Evolutionary conservation across 2,113 vertebrate genomes (phyloP), one percentile per base, ranked within the genome.

Genomic region (Notarius lentiginosus): DNA sequence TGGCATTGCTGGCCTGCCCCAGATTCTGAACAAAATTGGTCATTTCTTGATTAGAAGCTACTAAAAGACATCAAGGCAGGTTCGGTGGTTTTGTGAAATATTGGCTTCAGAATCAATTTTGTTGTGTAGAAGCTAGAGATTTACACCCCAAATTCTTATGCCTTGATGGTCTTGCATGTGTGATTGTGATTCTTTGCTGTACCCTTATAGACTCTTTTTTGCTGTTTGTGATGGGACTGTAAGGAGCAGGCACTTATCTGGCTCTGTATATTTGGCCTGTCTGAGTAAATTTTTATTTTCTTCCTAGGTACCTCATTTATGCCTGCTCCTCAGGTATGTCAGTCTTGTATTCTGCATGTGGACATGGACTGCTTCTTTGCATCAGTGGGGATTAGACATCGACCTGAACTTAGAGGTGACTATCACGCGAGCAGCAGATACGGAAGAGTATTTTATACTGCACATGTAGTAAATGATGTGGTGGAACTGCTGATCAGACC

Each of bases 361-460:
- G 98, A 99, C 95, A 99, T 99, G 98, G 98, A 99, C 94, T 99
- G 98, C 94, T 99, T 99, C 94, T 99, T 99, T 95, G 98, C 98
- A 65, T 99, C 98, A 86, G 98, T 99, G 88, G 98, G 97, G 92
- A 97, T 99, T 91, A 95, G 97, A 93, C 95, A 98, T 92, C 95
- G 95, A 90, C 97, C 97, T 76, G 97, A 99, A 88, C 96, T 99
- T 87, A 97, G 95, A 97, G 98, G 98, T 96, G 86, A 94, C 92
- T 22, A 15, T 58, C 5, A 81, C 8, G 15, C 20, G 5, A 47
- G 41, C 34, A 86, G 12, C 17, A 18, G 17, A 79, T 53, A 6
- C 34, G 27, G 8, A 58, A 56, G 24, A 75, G 41, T 4, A 14
- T 72, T 14, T 77, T 73, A 41, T 11, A 17, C 20, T 47, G 47